Base-by-base conservation (phyloP, 2,888 invertebrate species). In the Stenoptilia bipunctidactyla region DNA sequence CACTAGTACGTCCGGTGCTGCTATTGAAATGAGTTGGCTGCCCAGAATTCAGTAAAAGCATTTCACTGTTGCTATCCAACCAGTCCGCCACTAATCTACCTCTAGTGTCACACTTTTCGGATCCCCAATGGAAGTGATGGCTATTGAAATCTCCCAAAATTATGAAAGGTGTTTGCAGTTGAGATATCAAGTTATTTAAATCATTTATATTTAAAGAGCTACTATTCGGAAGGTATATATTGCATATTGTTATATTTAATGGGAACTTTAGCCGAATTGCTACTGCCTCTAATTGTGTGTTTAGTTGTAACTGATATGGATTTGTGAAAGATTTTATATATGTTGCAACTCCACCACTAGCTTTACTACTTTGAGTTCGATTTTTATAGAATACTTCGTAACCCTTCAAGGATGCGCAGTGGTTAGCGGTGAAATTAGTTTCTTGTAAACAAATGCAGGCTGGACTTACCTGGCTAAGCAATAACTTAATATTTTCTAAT, bases 351-450 rank as follows among this genome's bases (percentile, higher is more conserved):
- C 33, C 33, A n/a, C 33, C 33, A 33, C 33, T 33, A 4, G 33
- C 33, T n/a, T 87, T 86, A 58, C 90, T 90, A 9, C 87, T 85
- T 42, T 87, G 86, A 41, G n/a, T n/a, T 38, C 15, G 27, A n/a
- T 27, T 38, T 30, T 25, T 37, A 25, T 37, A 25, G 6, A 20
- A 40, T 6, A 14, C 10, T 5, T 40, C 27, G 20, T 39, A 45
- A 9, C 40, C 40, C 30, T 27, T 38, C n/a, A 45, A 13, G 9
- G 34, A 20, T 15, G 36, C 45, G 27, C 40, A 39, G n/a, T n/a
- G n/a, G 12, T 37, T 33, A 20, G 40, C 15, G n/a, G 25, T 33
- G 12, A 45, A 45, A 39, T 42, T 45, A 15, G 45, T 45, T 40
- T 45, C 45, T 27, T 45, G 42, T 27, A 42, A 34, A 37, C 42